Percentiles rank a stretch among this genome's conserved stretches.
Conservation (phyloP, 2,888 invertebrate species). For the Sceliomorpha sp. region DNA sequence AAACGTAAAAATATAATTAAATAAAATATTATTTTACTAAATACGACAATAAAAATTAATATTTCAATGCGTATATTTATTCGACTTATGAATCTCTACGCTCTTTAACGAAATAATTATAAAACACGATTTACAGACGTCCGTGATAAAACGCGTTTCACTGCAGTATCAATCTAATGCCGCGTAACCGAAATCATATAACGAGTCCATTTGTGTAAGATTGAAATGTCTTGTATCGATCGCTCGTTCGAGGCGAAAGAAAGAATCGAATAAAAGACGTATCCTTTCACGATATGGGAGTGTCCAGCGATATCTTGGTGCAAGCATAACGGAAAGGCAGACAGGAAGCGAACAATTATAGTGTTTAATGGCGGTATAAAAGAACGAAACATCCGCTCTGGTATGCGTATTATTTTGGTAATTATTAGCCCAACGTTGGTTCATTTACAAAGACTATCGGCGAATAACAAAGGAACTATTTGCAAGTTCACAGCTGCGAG, state of each 20-base stretch:
- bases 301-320: constrained; percentile 47
- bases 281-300: constrained; percentile 37
- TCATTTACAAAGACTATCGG: background rate
- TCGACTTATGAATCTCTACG: no score
- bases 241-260: constrained; percentile 2
- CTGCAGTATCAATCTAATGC: no score
- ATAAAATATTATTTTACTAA: no score
- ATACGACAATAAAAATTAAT: no score
- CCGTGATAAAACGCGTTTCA: no score
- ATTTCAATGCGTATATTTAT: no score
- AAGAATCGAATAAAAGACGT: constrained; percentile 14
- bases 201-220: background rate
- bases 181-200: no score
- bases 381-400: constrained; percentile 71
- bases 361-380: constrained; percentile 73
- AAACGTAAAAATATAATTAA: no score
- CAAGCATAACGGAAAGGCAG: constrained; percentile 64
- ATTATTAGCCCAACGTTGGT: constrained; percentile 59
- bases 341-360: constrained; percentile 74
- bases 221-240: constrained; percentile 10
- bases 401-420: constrained; percentile 70
- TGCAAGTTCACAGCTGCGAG: background rate
- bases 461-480: background rate
- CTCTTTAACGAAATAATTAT: no score
- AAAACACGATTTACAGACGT: no score